phyloP scores from a whole-genome alignment of 2,888 invertebrate genomes.

The Hemaris fuciformis region DNA sequence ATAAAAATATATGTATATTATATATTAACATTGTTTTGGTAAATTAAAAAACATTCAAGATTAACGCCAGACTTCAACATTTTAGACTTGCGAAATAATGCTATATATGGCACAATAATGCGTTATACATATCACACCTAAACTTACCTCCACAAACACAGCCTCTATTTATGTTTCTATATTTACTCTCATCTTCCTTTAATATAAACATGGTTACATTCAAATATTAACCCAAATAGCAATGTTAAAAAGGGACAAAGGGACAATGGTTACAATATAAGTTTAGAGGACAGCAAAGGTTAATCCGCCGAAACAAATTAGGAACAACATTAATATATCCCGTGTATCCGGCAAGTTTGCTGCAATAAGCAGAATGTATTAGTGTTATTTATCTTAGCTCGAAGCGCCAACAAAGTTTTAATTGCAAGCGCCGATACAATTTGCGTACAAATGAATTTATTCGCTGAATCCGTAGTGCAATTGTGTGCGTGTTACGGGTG shows the following conservation, averaged over 20 bases:
- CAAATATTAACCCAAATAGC: conserved; percentile 29
- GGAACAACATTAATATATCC: conserved; percentile 80
- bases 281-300: conserved; percentile 64
- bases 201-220: background rate
- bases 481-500: conserved; percentile 39
- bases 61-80: too few relatives aligned
- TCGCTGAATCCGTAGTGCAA: conserved; percentile 77
- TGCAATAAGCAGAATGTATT: conserved; percentile 81
- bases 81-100: too few relatives aligned
- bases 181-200: background rate
- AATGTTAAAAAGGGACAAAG: conserved; percentile 57
- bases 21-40: too few relatives aligned
- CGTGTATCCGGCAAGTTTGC: conserved; percentile 74
- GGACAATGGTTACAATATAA: conserved; percentile 58
- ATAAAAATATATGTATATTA: too few relatives aligned
- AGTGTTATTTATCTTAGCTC: conserved; percentile 81
- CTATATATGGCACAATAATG: background rate
- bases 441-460: conserved; percentile 82
- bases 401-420: conserved; percentile 80
- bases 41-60: too few relatives aligned
- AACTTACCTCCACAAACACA: background rate
- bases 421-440: conserved; percentile 82
- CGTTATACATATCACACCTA: background rate
- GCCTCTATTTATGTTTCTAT: background rate
- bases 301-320: conserved; percentile 79